Evolutionary conservation across 2,797 vertebrate genomes (phyloP).

Genomic region (Choloepus didactylus): DNA sequence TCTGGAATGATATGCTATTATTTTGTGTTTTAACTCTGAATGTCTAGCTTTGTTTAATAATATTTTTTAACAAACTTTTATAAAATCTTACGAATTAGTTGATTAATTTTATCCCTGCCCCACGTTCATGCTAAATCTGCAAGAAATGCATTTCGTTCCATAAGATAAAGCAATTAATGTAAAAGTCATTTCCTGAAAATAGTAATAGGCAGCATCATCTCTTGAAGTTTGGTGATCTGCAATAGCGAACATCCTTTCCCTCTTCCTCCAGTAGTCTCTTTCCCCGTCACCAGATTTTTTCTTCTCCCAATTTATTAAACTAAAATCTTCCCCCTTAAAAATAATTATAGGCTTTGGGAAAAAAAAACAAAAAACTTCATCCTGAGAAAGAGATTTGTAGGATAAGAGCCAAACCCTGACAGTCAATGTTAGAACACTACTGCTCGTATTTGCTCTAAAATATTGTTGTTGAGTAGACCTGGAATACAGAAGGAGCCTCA

Average conservation of each 20-base stretch:
- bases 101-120: conserved; percentile 13
- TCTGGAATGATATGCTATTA: neutral
- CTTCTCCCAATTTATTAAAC: neutral
- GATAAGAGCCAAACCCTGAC: conserved; percentile 57
- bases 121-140: neutral
- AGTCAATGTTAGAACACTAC: conserved; percentile 42
- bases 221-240: neutral
- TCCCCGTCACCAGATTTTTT: neutral
- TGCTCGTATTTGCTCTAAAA: conserved; percentile 77
- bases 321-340: neutral
- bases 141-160: neutral
- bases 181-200: neutral
- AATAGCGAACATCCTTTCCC: neutral
- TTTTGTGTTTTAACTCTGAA: neutral
- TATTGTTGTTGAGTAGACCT: conserved; percentile 60
- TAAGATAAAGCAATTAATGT: neutral
- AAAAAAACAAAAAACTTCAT: conserved; percentile 30
- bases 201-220: neutral
- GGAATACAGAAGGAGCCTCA: neutral
- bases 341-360: conserved; percentile 47
- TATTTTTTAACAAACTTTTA: neutral
- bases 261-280: neutral
- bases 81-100: neutral
- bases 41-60: neutral
- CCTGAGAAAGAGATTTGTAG: neutral